These are phyloP conservation scores for Progne subis DNA, from an alignment of 2,113 vertebrate species.

Conservation along the genomic window DNA sequence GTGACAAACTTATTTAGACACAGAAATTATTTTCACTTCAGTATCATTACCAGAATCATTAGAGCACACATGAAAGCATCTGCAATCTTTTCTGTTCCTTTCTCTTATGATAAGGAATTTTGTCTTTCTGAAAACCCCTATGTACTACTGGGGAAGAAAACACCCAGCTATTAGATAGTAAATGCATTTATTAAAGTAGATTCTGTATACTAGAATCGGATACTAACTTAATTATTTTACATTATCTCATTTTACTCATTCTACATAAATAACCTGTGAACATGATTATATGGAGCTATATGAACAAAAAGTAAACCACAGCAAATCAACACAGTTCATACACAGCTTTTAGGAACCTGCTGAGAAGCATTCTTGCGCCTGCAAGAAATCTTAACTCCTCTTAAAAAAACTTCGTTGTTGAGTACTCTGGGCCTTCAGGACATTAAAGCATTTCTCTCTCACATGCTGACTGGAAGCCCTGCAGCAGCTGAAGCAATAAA, in stretches of 20 bases:
- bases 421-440: conserved; percentile 15
- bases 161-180: not conserved
- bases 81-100: not conserved
- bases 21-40: not conserved
- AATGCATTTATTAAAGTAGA: not conserved
- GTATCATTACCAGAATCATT: not conserved
- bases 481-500: conserved; percentile 78
- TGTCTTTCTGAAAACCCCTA: not conserved
- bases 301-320: not conserved
- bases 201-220: not conserved
- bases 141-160: not conserved
- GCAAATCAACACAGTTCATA: not conserved
- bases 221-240: not conserved
- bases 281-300: not conserved
- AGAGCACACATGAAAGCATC: not conserved
- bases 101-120: not conserved
- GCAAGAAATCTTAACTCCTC: conserved; percentile 50
- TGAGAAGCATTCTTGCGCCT: conserved; percentile 38
- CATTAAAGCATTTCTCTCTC: conserved; percentile 26
- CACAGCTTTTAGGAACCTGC: conserved; percentile 47
- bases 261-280: not conserved
- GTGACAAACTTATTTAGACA: not conserved
- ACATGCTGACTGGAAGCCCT: conserved; percentile 66
- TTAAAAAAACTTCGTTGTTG: not conserved
- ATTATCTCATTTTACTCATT: not conserved